Evolutionary conservation across 1,140 invertebrate genomes (phyloP).

Genomic region (Drosophila pectinifera): DNA sequence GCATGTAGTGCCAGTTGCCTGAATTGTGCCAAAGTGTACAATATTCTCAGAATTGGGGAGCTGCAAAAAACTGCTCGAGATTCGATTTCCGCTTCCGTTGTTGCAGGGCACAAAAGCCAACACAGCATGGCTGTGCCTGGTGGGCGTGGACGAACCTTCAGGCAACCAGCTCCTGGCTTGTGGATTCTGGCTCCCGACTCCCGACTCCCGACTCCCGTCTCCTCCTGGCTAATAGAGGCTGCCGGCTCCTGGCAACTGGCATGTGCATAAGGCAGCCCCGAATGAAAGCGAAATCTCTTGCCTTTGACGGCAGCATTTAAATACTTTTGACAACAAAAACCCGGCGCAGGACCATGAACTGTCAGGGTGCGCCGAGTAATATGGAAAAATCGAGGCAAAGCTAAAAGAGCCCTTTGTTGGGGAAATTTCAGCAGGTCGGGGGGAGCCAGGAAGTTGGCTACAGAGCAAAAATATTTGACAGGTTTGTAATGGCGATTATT

Average conservation of each 20-base stretch:
- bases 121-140: slow-evolving; percentile 40
- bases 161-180: slow-evolving; percentile 6
- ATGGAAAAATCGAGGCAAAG: slow-evolving; percentile 60
- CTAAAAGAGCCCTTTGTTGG: slow-evolving; percentile 56
- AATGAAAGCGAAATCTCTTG: slow-evolving; percentile 69
- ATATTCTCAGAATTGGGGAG: slow-evolving; percentile 49
- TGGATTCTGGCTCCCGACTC: background rate
- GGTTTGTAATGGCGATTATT: background rate
- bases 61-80: slow-evolving; percentile 69
- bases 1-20: slow-evolving; percentile 29
- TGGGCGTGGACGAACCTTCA: slow-evolving; percentile 36
- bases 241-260: slow-evolving; percentile 51
- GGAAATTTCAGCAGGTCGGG: slow-evolving; percentile 9
- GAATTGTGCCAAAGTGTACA: slow-evolving; percentile 48
- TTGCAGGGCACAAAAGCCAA: slow-evolving; percentile 59
- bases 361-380: slow-evolving; percentile 42
- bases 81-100: slow-evolving; percentile 82
- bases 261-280: slow-evolving; percentile 58
- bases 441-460: slow-evolving; percentile 15
- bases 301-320: slow-evolving; percentile 75
- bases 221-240: background rate
- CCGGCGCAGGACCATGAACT: slow-evolving; percentile 36
- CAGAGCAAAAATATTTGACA: slow-evolving; percentile 1
- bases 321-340: slow-evolving; percentile 76
- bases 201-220: slow-evolving; percentile 23